phyloP scores from a whole-genome alignment of 2,113 vertebrate species.

The Heterotis niloticus region DNA sequence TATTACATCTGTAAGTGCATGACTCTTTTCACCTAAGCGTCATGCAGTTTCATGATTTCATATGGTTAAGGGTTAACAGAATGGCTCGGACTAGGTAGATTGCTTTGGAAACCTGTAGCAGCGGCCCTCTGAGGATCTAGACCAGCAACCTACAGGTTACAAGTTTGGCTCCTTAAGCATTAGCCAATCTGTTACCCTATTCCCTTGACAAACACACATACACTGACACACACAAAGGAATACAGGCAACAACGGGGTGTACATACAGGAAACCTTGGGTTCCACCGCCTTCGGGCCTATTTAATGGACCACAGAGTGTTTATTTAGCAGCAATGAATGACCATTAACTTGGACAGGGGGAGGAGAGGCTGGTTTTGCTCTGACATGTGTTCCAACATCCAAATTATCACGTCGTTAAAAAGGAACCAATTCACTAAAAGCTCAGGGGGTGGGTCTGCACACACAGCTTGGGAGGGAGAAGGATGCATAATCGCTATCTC shows the following conservation, averaged over 20 bases:
- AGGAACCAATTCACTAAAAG: conserved; percentile 38
- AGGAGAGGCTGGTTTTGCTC: conserved; percentile 43
- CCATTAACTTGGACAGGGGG: conserved; percentile 40
- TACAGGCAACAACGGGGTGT: conserved; percentile 33
- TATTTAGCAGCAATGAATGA: conserved; percentile 52
- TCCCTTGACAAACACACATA: no score
- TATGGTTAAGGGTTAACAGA: no score
- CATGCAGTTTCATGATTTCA: no score
- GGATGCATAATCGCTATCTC: conserved; percentile 5
- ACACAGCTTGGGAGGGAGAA: conserved; percentile 1
- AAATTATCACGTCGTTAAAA: conserved; percentile 57
- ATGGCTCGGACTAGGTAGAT: no score
- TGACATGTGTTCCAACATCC: conserved; percentile 48
- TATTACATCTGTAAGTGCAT: no score
- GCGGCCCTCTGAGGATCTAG: no score
- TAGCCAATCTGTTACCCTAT: no score
- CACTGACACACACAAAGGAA: no score
- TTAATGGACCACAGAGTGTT: conserved; percentile 44
- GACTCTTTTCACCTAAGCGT: no score
- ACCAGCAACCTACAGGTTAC: no score
- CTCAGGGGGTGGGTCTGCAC: conserved; percentile 39
- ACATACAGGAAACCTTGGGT: conserved; percentile 14
- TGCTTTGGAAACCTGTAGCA: no score
- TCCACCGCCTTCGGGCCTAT: conserved; percentile 26
- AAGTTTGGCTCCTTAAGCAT: no score